Base-by-base conservation (phyloP, 2,797 vertebrate species). In the Sebastes alutus region DNA sequence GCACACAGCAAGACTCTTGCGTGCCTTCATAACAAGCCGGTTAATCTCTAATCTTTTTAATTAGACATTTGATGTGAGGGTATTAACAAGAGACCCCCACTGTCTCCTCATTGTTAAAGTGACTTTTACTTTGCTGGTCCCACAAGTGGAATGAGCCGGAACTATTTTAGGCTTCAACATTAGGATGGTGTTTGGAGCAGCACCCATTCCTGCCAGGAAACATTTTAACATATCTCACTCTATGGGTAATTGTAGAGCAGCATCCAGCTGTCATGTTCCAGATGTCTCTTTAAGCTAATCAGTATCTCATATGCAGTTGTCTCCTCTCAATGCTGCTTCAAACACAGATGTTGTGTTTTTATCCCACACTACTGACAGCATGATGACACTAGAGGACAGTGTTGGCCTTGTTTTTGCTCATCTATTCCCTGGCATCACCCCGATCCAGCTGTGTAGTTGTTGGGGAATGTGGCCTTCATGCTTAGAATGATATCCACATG, bases 11-110 rank as follows among this genome's bases (percentile, higher is more conserved):
- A 60, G 89, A 71, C 52, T 77, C 66, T 14, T 35, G n/a, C 72
- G 72, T 80, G 84, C 80, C 69, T 80, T 89, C 84, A 86, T 81
- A 89, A 87, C 79, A 87, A 78, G 69, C 67, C 64, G 56, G 67
- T 88, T 91, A 91, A 92, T 90, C 84, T 89, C 80, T 86, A 93
- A 94, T 93, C 90, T 87, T 76, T 87, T 88, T 89, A 92, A 94
- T 92, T 84, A 91, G 86, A 88, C 70, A 77, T 92, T 86, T 89
- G 91, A 86, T 80, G 61, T 89, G 74, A 84, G 32, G 78, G 88
- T 89, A 88, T 88, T 88, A 87, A 82, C 74, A 65, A 52, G 54
- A 75, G 72, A 86, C 74, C 75, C 84, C 87, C 55, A 42, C 76
- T 69, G 82, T 71, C 72, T 61, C 42, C n/a, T 42, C 5, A 2